Base-by-base conservation (phyloP, 2,797 vertebrate species). In the Ctenochaetus hawaiiensis region DNA sequence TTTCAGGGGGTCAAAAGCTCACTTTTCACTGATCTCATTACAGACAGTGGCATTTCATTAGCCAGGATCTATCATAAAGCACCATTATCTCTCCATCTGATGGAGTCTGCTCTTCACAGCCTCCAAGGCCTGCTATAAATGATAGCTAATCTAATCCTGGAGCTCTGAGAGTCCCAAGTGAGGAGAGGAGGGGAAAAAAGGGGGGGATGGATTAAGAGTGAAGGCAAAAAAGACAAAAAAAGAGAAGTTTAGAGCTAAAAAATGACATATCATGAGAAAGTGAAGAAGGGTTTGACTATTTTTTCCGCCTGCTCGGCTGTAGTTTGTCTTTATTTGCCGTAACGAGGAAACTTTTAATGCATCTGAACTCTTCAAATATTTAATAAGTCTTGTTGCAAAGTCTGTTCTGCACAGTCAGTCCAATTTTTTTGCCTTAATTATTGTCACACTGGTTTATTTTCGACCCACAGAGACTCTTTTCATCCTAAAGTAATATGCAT, bases 1-100 rank as follows among this genome's bases (percentile, higher is more conserved):
- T 92, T 92, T 78, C 70, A 53, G 72, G 11, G 69, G 92, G 91
- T 93, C 88, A 92, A 80, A 91, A 91, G 82, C 91, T 94, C 92
- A 91, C 93, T 92, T 94, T 93, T 91, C 91, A 92, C 89, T 89
- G 93, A 93, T 94, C 93, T 93, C 90, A 94, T 93, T 93, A 94
- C 84, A 91, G 90, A 91, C 92, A 88, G 81, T 94, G 93, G 91
- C 92, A 94, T 94, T 93, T 94, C 92, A 94, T 94, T 93, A 92
- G 80, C 87, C 71, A 53, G 88, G 88, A 89, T 90, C 91, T 85
- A 89, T 92, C 89, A 92, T 92, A 91, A 91, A 93, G 81, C 82
- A 87, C 89, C 90, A 93, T 92, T 93, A 92, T 92, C 90, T 89
- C 78, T 74, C 84, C 89, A 91, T 90, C 88, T 90, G 87, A 92